Conservation (phyloP, 1,140 invertebrate genomes). For the Arion vulgaris region DNA sequence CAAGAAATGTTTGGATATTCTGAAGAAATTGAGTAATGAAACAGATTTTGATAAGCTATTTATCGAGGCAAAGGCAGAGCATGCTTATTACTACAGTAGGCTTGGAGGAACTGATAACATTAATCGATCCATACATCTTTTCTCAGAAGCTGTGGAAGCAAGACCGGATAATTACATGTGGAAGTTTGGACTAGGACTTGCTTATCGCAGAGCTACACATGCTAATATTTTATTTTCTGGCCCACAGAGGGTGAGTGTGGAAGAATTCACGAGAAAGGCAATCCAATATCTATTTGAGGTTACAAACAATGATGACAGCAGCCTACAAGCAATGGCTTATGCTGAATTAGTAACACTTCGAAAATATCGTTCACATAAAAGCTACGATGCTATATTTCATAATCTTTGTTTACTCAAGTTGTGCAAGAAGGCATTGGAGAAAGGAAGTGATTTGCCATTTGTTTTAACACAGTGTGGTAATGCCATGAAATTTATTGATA, state of each 20-base stretch:
- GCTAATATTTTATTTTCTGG: background rate
- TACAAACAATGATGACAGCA: background rate
- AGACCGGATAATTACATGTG: background rate
- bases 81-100: conserved; percentile 13
- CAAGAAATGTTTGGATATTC: background rate
- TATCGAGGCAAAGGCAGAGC: background rate
- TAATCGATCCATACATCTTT: background rate
- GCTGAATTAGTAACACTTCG: background rate
- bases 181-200: background rate
- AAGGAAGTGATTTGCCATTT: background rate
- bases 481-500: background rate
- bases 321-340: background rate
- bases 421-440: conserved; percentile 1
- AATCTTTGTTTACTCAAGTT: background rate
- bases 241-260: background rate
- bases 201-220: background rate
- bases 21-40: background rate
- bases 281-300: conserved; percentile 1
- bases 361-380: background rate
- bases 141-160: background rate
- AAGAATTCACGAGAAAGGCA: background rate
- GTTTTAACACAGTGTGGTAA: background rate
- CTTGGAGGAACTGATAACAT: background rate
- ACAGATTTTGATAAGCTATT: background rate
- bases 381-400: background rate